Conservation (phyloP, 2,113 vertebrate genomes). For the Argyrosomus japonicus region DNA sequence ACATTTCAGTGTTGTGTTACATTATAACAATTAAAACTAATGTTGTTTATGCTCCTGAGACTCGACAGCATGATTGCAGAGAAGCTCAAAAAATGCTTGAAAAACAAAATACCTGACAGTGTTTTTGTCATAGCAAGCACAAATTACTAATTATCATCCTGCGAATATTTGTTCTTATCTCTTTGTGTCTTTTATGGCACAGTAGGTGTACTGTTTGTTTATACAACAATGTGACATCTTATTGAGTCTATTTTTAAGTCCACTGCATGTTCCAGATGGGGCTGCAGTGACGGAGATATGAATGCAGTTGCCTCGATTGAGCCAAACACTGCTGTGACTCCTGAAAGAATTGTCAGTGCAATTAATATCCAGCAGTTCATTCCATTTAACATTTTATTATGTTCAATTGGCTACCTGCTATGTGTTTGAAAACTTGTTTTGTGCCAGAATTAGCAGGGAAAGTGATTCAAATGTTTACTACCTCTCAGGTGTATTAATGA, state of each 20-base stretch:
- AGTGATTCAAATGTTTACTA: conserved; percentile 5
- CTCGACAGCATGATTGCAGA: not conserved
- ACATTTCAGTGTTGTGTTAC: not conserved
- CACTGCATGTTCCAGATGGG: not conserved
- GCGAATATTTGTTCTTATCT: not conserved
- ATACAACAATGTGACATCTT: not conserved
- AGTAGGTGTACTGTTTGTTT: not conserved
- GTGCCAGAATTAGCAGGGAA: not conserved
- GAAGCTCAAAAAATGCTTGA: not conserved
- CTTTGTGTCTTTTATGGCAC: not conserved
- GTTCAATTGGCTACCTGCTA: not conserved
- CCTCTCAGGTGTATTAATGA: not conserved
- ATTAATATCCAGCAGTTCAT: conserved; percentile 25
- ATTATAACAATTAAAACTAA: not conserved
- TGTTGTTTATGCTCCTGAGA: not conserved
- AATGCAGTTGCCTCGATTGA: not conserved
- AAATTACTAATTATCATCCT: not conserved
- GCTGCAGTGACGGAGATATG: not conserved
- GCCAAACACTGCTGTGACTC: not conserved
- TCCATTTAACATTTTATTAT: not conserved
- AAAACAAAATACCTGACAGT: not conserved
- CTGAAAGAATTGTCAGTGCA: not conserved
- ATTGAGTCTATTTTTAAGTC: not conserved
- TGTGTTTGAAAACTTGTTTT: conserved; percentile 5
- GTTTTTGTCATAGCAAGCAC: not conserved